These are phyloP conservation scores for Leptobrachium ailaonicum DNA, from an alignment of 2,113 vertebrate genomes.

Conservation along the genomic window DNA sequence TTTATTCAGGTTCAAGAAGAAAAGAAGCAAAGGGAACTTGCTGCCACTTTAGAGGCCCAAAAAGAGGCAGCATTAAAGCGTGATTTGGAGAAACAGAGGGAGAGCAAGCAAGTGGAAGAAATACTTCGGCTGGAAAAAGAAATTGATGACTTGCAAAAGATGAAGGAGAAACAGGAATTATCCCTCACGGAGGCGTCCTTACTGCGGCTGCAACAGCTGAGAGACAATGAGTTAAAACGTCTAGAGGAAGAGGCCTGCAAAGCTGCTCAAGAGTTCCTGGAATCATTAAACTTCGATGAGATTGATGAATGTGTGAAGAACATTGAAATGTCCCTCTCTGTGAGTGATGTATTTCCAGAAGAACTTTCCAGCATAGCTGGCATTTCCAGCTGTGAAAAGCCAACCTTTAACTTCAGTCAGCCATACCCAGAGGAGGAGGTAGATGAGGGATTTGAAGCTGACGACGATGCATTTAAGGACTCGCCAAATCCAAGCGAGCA, in stretches of 20 bases:
- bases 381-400: constrained; percentile 55
- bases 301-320: constrained; percentile 94
- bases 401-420: constrained; percentile 80
- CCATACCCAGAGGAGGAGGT: constrained; percentile 87
- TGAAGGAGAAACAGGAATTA: constrained; percentile 92
- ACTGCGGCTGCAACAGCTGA: constrained; percentile 81
- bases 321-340: constrained; percentile 85
- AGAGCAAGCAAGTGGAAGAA: constrained; percentile 90
- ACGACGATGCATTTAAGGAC: constrained; percentile 93
- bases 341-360: constrained; percentile 49
- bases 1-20: constrained; percentile 68
- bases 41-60: constrained; percentile 57
- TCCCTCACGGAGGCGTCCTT: constrained; percentile 86
- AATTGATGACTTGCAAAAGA: constrained; percentile 87
- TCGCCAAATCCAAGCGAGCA: constrained; percentile 96
- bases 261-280: constrained; percentile 93
- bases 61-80: constrained; percentile 60
- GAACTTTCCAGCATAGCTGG: constrained; percentile 53
- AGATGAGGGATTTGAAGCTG: constrained; percentile 92
- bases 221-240: constrained; percentile 84
- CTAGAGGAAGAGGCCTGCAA: constrained; percentile 91
- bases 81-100: constrained; percentile 74
- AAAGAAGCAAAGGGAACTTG: constrained; percentile 59
- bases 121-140: constrained; percentile 93
- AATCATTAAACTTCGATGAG: constrained; percentile 94